Evolutionary conservation across 2,113 vertebrate genomes (phyloP).

Genomic region (Eurystomus gularis): DNA sequence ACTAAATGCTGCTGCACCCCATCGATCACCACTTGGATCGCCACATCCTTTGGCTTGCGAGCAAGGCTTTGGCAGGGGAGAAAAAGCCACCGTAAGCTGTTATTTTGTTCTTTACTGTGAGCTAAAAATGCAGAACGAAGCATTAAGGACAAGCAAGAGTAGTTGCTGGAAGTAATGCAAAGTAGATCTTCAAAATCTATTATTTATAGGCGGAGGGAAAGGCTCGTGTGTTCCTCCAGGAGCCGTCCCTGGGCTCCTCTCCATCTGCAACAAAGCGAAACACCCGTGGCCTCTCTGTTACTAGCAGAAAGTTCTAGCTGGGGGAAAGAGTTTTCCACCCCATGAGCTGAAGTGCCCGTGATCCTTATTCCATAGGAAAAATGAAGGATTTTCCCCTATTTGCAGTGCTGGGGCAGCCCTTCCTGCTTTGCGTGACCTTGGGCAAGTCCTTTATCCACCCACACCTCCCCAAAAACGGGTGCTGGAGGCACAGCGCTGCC

Average conservation of each 20-base stretch:
- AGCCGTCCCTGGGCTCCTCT: background rate
- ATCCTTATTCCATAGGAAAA: accelerated
- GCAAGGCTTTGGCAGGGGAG: background rate
- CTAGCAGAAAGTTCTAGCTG: background rate
- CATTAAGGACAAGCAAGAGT: background rate
- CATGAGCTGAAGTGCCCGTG: accelerated
- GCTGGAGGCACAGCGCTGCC: accelerated
- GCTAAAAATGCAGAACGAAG: background rate
- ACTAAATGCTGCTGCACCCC: background rate
- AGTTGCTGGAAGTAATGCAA: slow-evolving; percentile 6
- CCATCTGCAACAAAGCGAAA: background rate
- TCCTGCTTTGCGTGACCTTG: background rate
- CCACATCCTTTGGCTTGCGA: background rate
- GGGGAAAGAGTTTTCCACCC: background rate
- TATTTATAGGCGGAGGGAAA: slow-evolving; percentile 33
- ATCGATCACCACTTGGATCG: background rate
- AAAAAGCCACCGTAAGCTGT: background rate
- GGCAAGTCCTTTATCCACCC: accelerated
- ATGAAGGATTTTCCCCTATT: accelerated
- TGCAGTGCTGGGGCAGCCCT: accelerated
- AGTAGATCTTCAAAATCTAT: slow-evolving; percentile 23
- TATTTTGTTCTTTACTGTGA: accelerated
- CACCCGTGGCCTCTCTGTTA: accelerated
- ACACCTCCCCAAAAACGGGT: accelerated
- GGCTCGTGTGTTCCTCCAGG: background rate